phyloP scores from a whole-genome alignment of 2,113 vertebrate species.

The Tetraodon nigroviridis region DNA sequence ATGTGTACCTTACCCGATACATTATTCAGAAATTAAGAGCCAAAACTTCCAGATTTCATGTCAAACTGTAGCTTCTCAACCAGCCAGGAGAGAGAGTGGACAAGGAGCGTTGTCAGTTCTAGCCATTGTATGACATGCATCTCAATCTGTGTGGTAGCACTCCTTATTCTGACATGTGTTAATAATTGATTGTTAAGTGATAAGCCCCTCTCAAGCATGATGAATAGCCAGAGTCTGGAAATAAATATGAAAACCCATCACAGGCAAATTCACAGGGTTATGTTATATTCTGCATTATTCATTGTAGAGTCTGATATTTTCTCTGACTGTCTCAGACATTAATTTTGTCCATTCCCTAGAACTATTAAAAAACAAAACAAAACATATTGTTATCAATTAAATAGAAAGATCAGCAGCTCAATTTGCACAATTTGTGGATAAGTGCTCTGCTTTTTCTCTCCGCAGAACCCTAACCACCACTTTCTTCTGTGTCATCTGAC shows the following conservation, averaged over 20 bases:
- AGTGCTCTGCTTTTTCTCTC: neutral
- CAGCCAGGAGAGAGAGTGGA: conserved; percentile 48
- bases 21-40: conserved; percentile 72
- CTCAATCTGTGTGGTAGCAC: conserved; percentile 68
- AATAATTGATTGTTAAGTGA: conserved; percentile 80
- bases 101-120: conserved; percentile 72
- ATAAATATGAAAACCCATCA: conserved; percentile 73
- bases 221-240: conserved; percentile 63
- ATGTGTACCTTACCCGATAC: conserved; percentile 55
- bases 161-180: conserved; percentile 73
- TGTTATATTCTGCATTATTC: conserved; percentile 76
- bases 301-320: conserved; percentile 54
- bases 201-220: conserved; percentile 73
- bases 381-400: neutral
- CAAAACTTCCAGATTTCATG: conserved; percentile 52
- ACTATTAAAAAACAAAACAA: no score
- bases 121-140: conserved; percentile 65
- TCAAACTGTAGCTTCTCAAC: conserved; percentile 44
- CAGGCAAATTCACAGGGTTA: conserved; percentile 75
- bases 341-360: no score
- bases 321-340: conserved; percentile 11
- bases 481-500: conserved; percentile 6
- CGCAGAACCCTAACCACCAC: conserved; percentile 1
- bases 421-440: neutral
- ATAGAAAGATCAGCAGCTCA: neutral